A percentile compares a stretch with the other conserved stretches of the same genome.
These are phyloP conservation scores for Aspiorhynchus laticeps DNA, from an alignment of 2,113 vertebrate genomes.

Conservation along the genomic window DNA sequence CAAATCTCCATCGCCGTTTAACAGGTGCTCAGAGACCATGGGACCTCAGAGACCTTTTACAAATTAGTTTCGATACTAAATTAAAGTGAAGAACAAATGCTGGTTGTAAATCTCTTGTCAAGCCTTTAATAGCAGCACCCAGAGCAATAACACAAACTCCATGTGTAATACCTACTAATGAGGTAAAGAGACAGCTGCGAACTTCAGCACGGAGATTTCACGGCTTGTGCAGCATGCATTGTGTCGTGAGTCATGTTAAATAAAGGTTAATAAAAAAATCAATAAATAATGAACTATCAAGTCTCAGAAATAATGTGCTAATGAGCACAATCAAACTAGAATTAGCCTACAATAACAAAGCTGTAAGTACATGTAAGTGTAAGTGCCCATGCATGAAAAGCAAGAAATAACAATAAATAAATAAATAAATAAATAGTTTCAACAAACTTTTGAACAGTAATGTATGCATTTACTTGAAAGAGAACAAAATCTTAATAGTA, in stretches of 20 bases:
- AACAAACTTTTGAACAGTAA: too few species aligned
- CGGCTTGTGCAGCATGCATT: not conserved
- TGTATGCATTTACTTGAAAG: too few species aligned
- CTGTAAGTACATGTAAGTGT: not conserved
- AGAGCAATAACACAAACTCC: constrained; percentile 33
- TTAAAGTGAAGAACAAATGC: constrained; percentile 36
- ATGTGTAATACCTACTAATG: constrained; percentile 32
- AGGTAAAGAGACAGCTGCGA: constrained; percentile 11
- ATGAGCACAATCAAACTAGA: not conserved
- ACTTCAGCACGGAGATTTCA: not conserved
- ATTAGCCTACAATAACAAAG: not conserved
- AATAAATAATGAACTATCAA: not conserved
- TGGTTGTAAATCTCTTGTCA: constrained; percentile 34
- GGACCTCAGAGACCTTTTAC: constrained; percentile 36
- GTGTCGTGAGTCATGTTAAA: too few species aligned
- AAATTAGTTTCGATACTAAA: constrained; percentile 38
- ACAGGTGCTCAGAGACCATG: constrained; percentile 22
- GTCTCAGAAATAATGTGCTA: not conserved
- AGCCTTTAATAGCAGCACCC: constrained; percentile 31
- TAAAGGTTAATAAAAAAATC: not conserved
- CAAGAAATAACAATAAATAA: not conserved
- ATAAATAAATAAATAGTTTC: too few species aligned
- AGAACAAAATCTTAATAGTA: too few species aligned
- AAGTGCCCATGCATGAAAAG: too few species aligned
- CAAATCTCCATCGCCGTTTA: constrained; percentile 29